phyloP scores from a whole-genome alignment of 2,113 vertebrate genomes.

The Rissa tridactyla region DNA sequence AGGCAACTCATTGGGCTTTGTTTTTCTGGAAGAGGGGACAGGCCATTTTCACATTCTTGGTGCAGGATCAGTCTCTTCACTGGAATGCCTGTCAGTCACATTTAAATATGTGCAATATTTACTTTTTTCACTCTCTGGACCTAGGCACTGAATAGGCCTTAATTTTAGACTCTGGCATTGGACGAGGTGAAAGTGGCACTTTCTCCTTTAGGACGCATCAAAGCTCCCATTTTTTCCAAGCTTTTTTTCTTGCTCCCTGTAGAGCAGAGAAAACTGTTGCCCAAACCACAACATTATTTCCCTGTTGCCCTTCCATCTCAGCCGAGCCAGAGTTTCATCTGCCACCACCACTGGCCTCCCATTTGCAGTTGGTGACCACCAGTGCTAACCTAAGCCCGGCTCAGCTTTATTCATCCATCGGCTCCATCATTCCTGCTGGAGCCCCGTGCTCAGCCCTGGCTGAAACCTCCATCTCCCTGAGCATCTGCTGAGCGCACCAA shows the following conservation, averaged over 20 bases:
- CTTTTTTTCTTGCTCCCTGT: neutral
- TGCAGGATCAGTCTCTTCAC: neutral
- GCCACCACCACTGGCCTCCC: neutral
- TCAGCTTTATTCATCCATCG: neutral
- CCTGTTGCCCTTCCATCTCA: neutral
- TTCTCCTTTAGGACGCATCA: neutral
- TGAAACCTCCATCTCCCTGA: neutral
- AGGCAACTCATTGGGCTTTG: neutral
- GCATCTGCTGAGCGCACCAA: conserved; percentile 24
- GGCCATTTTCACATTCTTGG: neutral
- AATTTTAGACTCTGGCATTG: neutral
- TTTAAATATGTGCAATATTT: neutral
- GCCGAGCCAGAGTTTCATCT: neutral
- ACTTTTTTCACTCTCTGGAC: neutral
- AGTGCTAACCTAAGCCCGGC: neutral
- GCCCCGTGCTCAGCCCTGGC: neutral
- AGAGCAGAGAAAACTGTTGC: neutral
- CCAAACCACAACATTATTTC: neutral
- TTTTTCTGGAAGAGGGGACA: conserved; percentile 22
- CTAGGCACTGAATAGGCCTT: neutral
- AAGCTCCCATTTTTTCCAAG: neutral
- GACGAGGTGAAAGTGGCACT: neutral
- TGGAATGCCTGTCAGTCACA: neutral
- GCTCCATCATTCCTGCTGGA: neutral
- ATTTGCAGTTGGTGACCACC: neutral